These are phyloP conservation scores for Mesorhabditis spiculigera DNA, from an alignment of 2,888 invertebrate genomes.

Conservation along the genomic window DNA sequence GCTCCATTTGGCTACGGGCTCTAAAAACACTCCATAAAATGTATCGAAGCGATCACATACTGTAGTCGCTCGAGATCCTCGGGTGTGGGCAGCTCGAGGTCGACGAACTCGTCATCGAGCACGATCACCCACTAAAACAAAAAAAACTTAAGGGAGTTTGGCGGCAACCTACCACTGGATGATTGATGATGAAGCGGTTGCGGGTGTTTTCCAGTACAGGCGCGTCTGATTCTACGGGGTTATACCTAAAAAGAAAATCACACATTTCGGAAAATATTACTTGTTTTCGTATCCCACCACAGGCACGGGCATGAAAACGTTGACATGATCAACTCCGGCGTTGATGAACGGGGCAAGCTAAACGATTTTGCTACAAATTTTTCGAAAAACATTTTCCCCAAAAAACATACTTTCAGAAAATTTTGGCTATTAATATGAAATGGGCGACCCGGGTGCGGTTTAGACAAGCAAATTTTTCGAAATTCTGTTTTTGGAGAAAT, in stretches of 20 bases:
- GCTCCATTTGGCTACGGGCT: too few relatives aligned
- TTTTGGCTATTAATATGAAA: too few relatives aligned
- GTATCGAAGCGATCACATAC: too few relatives aligned
- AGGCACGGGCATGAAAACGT: conserved; percentile 47
- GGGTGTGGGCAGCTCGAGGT: neutral
- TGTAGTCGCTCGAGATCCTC: too few relatives aligned
- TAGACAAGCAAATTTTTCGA: too few relatives aligned
- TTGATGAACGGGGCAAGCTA: conserved; percentile 44
- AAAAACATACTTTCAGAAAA: too few relatives aligned
- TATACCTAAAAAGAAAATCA: conserved; percentile 30
- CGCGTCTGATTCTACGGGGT: conserved; percentile 37
- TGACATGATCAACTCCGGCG: conserved; percentile 33
- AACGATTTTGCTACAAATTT: too few relatives aligned
- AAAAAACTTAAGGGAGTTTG: too few relatives aligned
- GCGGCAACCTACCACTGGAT: conserved; percentile 19
- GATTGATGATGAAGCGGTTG: conserved; percentile 44
- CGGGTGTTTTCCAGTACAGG: conserved; percentile 47
- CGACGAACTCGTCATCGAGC: conserved; percentile 26
- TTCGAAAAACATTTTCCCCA: too few relatives aligned
- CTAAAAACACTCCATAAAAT: too few relatives aligned
- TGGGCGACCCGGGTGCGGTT: too few relatives aligned
- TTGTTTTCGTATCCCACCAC: neutral
- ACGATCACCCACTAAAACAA: conserved; percentile 28
- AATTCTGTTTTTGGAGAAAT: too few relatives aligned
- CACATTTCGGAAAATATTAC: neutral